phyloP scores from a whole-genome alignment of 2,888 invertebrate species.

The Pelosia muscerda region DNA sequence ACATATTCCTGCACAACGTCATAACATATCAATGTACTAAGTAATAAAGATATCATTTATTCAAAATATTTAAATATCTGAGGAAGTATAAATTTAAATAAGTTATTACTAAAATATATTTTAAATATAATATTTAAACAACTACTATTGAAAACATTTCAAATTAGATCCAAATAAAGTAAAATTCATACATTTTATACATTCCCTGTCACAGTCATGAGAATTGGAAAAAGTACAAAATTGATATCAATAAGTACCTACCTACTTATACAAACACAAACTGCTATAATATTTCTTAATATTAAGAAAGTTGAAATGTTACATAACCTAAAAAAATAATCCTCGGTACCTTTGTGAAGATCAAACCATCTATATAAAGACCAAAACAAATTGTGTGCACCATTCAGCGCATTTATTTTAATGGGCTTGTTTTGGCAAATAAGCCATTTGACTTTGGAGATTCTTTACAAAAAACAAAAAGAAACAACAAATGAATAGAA shows the following conservation, averaged over 20 bases:
- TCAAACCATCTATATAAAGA: not conserved
- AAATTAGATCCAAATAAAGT: too few species aligned
- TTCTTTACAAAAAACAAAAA: not conserved
- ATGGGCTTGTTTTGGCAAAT: not conserved
- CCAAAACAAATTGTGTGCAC: not conserved
- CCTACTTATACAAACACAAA: too few species aligned
- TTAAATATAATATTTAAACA: too few species aligned
- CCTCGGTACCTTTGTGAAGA: not conserved
- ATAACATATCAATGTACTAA: too few species aligned
- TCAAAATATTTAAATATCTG: too few species aligned
- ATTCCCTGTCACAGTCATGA: too few species aligned
- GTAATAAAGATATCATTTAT: too few species aligned
- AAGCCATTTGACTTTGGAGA: not conserved
- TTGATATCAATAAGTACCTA: not conserved
- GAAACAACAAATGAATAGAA: not conserved
- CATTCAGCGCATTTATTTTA: not conserved
- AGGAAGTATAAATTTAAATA: too few species aligned
- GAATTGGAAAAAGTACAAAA: not conserved
- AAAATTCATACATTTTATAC: too few species aligned
- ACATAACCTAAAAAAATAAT: not conserved
- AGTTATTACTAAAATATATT: too few species aligned
- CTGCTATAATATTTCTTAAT: not conserved
- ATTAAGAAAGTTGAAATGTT: not conserved
- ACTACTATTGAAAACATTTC: too few species aligned
- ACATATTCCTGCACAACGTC: too few species aligned